Conservation (phyloP, 2,797 vertebrate species). For the Rallus crepitans region DNA sequence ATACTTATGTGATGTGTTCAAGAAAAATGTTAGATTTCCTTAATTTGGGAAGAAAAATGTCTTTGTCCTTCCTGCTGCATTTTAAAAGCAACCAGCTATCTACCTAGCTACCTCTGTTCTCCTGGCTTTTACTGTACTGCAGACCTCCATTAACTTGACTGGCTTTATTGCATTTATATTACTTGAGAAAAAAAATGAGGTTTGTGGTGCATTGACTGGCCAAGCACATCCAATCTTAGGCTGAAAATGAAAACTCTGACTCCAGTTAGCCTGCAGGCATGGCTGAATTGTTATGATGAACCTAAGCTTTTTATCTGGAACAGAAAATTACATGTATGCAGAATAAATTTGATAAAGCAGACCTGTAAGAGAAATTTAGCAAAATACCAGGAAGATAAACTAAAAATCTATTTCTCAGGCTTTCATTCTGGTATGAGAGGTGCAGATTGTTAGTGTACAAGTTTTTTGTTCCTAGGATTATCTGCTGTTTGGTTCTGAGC, state of each 20-base stretch:
- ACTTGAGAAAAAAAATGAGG: not conserved
- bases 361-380: not conserved
- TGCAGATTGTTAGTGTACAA: not conserved
- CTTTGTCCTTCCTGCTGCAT: not conserved
- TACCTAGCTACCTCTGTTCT: not conserved
- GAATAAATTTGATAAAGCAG: not conserved
- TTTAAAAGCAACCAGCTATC: not conserved
- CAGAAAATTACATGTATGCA: conserved; percentile 1
- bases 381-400: not conserved
- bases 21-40: not conserved
- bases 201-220: not conserved
- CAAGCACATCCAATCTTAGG: conserved; percentile 34
- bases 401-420: not conserved
- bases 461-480: not conserved
- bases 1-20: not conserved
- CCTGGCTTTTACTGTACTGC: not conserved
- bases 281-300: not conserved
- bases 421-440: not conserved
- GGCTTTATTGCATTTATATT: not conserved
- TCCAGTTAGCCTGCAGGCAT: conserved; percentile 29
- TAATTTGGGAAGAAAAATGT: not conserved
- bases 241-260: conserved; percentile 28
- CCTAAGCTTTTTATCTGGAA: not conserved
- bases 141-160: not conserved
- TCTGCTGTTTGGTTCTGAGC: not conserved